Percentiles rank a stretch among this genome's conserved stretches.
phyloP scores from a whole-genome alignment of 2,888 invertebrate genomes.

The Dysmachus trigonus region DNA sequence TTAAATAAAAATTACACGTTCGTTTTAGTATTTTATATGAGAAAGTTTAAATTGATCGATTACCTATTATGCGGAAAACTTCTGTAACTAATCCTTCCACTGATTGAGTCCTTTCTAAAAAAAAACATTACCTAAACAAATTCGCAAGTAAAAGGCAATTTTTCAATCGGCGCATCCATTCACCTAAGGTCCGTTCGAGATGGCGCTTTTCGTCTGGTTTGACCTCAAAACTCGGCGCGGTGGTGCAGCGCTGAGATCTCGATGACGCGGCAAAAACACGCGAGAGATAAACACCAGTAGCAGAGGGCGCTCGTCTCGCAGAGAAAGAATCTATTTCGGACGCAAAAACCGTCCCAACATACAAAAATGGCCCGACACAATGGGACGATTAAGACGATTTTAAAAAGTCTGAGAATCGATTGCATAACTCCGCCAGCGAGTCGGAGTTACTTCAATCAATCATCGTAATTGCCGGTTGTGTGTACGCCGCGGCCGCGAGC shows the following conservation, averaged over 20 bases:
- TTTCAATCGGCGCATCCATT: neutral
- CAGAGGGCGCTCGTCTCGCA: neutral
- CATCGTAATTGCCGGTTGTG: slow-evolving; percentile 39
- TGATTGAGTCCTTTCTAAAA: neutral
- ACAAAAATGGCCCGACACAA: slow-evolving; percentile 23
- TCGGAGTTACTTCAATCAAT: slow-evolving; percentile 37
- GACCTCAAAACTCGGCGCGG: slow-evolving; percentile 22
- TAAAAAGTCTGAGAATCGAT: slow-evolving; percentile 40
- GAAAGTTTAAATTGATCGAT: neutral
- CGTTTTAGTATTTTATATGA: neutral
- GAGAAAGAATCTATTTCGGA: slow-evolving; percentile 26
- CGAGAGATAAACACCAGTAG: slow-evolving; percentile 12
- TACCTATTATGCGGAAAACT: neutral
- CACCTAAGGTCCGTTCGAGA: neutral
- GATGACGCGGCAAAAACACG: neutral
- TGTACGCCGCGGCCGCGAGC: neutral
- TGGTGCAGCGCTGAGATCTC: neutral
- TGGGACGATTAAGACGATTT: slow-evolving; percentile 40
- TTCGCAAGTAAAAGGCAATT: neutral
- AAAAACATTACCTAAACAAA: neutral
- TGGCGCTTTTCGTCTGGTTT: neutral
- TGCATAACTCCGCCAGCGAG: slow-evolving; percentile 36
- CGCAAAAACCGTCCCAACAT: neutral
- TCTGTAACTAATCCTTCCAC: neutral
- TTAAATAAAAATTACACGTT: too few species aligned